Base-by-base conservation (phyloP, 92 coral and sea anemone species). In the Hydrozoanthus gracilis region DNA sequence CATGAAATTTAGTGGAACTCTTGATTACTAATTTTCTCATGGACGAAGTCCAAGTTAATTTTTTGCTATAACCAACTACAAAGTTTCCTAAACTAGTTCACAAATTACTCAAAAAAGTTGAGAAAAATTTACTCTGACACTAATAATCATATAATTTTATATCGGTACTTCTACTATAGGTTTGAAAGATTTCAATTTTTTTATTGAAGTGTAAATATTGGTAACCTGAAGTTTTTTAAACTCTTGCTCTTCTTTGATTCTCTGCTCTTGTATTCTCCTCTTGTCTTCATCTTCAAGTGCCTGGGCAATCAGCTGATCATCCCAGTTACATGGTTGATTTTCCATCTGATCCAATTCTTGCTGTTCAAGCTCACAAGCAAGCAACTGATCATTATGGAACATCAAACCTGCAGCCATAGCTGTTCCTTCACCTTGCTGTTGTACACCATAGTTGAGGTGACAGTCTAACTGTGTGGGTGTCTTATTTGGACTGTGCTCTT, bases 171-270 rank as follows among this genome's bases (percentile, higher is more conserved):
- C 60, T 2, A 6, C 60, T 52, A 12, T 8, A 7, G 4, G 12
- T 2, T 1, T 52, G 9, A 52, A 52, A 12, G 9, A 52, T 52
- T 52, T 27, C 2, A 54, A 54, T 54, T 54, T 54, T 52, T 54
- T 54, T 54, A 54, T 27, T 27, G 39, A 27, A 27, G 39, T 27
- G 5, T 17, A n/a, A 3, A 4, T 17, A 4, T 70, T 9, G 15
- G 20, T 71, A 67, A 96, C 99, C 96, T 96, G 99, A 16, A 96
- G 92, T 78, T 91, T 95, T 73, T 93, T 89, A 48, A 95, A 93
- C 68, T 97, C 98, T 44, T 93, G 95, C 18, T 97, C 92, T 78
- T 97, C 99, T 49, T 93, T 96, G 45, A 71, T 82, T 55, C 89
- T 72, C 79, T 93, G 91, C 72, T 91, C 98, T 85, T 95, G 96